Conservation (phyloP, 2,797 vertebrate species). For the Dermochelys coriacea region DNA sequence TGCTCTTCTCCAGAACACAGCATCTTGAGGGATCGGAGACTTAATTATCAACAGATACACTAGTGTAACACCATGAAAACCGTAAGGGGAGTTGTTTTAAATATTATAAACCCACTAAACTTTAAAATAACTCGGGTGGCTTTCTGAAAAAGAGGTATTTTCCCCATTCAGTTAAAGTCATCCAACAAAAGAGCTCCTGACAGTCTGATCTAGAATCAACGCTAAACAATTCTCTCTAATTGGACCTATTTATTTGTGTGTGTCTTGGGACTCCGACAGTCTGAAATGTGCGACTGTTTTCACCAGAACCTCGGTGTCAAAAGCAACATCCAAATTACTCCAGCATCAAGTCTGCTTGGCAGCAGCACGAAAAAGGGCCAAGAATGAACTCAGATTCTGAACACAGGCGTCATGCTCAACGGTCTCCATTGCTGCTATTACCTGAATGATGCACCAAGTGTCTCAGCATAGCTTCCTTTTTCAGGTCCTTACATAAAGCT, state of each 20-base stretch:
- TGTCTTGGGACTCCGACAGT: constrained; percentile 56
- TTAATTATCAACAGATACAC: neutral
- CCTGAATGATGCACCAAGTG: neutral
- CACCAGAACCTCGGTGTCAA: constrained; percentile 61
- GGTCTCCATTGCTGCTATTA: neutral
- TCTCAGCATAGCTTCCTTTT: neutral
- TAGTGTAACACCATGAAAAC: neutral
- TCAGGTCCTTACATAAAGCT: neutral
- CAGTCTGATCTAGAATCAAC: constrained; percentile 65
- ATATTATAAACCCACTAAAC: constrained; percentile 15
- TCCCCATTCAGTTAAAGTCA: neutral
- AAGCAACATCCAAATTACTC: constrained; percentile 74
- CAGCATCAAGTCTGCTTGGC: constrained; percentile 52
- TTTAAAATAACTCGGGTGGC: neutral
- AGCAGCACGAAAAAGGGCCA: constrained; percentile 60
- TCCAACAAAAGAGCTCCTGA: constrained; percentile 48
- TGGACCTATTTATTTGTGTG: constrained; percentile 64
- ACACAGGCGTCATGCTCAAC: neutral
- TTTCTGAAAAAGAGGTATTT: neutral
- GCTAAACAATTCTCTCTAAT: constrained; percentile 71
- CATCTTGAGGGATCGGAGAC: neutral
- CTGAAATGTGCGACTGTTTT: constrained; percentile 47
- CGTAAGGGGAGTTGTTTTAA: neutral
- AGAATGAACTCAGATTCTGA: constrained; percentile 24
- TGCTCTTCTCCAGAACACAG: neutral